phyloP scores from a whole-genome alignment of 2,888 invertebrate species.

The Lasius fuliginosus region DNA sequence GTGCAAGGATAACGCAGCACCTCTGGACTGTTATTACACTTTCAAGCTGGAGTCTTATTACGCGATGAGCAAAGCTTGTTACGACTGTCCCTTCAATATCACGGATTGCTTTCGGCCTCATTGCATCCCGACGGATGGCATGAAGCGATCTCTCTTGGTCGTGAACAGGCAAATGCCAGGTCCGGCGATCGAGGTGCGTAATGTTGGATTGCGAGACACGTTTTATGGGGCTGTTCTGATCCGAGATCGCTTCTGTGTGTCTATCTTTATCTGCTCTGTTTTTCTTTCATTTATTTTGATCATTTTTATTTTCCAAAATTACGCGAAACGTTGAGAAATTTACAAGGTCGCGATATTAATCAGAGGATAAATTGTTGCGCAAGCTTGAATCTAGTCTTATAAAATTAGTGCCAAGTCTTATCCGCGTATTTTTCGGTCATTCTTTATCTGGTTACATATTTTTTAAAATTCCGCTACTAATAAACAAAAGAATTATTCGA shows the following conservation, averaged over 20 bases:
- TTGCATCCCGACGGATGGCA: conserved; percentile 95
- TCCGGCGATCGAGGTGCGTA: conserved; percentile 92
- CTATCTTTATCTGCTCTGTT: background rate
- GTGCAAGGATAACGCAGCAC: conserved; percentile 88
- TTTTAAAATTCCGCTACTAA: background rate
- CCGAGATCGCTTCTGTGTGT: background rate
- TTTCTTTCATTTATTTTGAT: background rate
- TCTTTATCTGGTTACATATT: background rate
- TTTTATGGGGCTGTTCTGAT: background rate
- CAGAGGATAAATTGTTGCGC: background rate
- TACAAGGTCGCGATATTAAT: background rate
- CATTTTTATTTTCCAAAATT: background rate
- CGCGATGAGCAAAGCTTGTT: conserved; percentile 96
- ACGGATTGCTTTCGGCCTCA: conserved; percentile 93
- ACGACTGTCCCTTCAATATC: conserved; percentile 91
- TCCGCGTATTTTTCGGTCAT: background rate
- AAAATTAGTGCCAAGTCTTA: background rate
- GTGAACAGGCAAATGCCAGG: conserved; percentile 96
- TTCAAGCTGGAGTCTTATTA: conserved; percentile 94
- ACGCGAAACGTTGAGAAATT: background rate
- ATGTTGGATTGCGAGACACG: background rate
- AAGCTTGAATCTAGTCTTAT: background rate
- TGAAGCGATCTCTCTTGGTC: conserved; percentile 91
- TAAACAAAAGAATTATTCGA: background rate
- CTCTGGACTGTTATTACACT: conserved; percentile 91